Base-by-base conservation (phyloP, 2,888 invertebrate genomes). In the Hedya salicella region DNA sequence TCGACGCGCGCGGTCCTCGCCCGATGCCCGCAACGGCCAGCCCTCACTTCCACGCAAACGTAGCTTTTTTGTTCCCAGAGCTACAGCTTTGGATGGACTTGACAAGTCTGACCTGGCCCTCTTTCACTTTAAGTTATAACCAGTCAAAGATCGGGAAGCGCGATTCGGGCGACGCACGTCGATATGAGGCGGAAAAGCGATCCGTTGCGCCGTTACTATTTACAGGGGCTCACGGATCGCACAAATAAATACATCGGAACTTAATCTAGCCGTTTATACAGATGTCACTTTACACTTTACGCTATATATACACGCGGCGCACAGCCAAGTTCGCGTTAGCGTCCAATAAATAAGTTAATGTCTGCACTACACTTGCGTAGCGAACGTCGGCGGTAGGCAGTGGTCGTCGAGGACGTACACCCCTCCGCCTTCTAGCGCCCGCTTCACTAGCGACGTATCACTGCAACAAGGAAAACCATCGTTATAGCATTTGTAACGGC, bases 321-420 rank as follows among this genome's bases (percentile, higher is more conserved):
- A 91, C 91, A 92, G 91, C 91, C 91, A 83, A 78, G 78, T 82
- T 88, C 91, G 91, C 91, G 85, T 79, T 76, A 90, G 91, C 90
- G 91, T 91, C 90, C 89, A 86, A 88, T 89, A 89, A 88, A 88
- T 89, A 87, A 87, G 76, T 84, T 83, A 82, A 78, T 73, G 87
- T 90, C 83, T 77, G 73, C 87, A 93, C 94, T 95, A 96, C 93
- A 95, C 96, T 93, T 95, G 95, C 82, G 95, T 96, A 79, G 95
- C 95, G 85, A 95, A 95, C 83, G 95, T 95, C 76, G 95, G 95
- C 88, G 95, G 95, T 82, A 93, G 90, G 91, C 95, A 95, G 86
- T 95, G 95, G 89, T 95, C 95, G 92, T 95, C 95, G 87, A 95
- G 93, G 84, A 95, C 95, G 93, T 95, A 95, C 82, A 95, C 95